Conservation (phyloP, 1,140 invertebrate genomes). For the Lucilia cuprina region DNA sequence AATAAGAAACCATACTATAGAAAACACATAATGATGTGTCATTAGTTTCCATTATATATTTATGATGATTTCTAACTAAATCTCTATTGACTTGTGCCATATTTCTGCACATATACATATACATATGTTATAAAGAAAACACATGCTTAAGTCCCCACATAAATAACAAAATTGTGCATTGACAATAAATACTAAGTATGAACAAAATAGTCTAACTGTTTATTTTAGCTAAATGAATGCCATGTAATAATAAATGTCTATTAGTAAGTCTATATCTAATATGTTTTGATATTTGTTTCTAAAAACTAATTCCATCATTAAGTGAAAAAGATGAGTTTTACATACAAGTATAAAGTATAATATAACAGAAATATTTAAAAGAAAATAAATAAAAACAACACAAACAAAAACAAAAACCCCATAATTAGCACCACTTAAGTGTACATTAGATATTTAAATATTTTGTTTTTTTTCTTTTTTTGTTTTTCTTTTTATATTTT, state of each 20-base stretch:
- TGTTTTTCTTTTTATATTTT: neutral
- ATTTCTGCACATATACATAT: neutral
- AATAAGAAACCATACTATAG: neutral
- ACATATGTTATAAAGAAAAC: too few relatives aligned
- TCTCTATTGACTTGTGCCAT: neutral
- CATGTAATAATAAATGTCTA: neutral
- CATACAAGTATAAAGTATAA: too few relatives aligned
- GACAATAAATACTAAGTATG: neutral
- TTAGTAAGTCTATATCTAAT: neutral
- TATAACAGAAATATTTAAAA: neutral
- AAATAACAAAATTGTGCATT: neutral
- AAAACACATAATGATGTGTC: neutral
- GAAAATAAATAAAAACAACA: neutral
- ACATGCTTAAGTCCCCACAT: too few relatives aligned
- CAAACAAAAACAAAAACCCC: constrained; percentile 5
- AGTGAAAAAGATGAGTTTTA: neutral
- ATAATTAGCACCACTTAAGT: constrained; percentile 13
- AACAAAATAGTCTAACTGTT: neutral
- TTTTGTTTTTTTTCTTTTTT: neutral
- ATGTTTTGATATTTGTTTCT: too few relatives aligned
- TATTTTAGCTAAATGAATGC: neutral
- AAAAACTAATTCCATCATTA: neutral
- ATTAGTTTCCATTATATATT: constrained; percentile 11
- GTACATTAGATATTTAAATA: neutral
- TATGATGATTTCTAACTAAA: neutral